Evolutionary conservation across 2,888 invertebrate genomes (phyloP).

Genomic region (Encarsia formosa): DNA sequence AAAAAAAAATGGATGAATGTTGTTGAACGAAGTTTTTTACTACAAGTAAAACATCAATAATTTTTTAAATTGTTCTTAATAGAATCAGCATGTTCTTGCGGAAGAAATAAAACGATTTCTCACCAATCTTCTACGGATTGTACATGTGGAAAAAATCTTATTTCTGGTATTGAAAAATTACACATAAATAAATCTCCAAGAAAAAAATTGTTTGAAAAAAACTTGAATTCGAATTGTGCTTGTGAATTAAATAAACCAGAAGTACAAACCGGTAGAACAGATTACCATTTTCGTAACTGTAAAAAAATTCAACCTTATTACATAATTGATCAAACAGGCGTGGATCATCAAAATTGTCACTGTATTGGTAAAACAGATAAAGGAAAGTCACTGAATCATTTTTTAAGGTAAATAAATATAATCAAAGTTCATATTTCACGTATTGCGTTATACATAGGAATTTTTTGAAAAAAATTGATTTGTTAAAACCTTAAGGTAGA

Average conservation of each 20-base stretch:
- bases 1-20: too few relatives aligned
- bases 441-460: too few relatives aligned
- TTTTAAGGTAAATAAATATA: too few relatives aligned
- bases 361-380: too few relatives aligned
- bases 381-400: too few relatives aligned
- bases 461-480: too few relatives aligned
- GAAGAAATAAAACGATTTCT: background rate
- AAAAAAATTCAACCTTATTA: slow-evolving; percentile 7
- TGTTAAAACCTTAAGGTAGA: too few relatives aligned
- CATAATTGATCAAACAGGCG: slow-evolving; percentile 5
- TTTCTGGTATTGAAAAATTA: slow-evolving; percentile 10
- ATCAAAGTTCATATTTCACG: too few relatives aligned
- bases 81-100: slow-evolving; percentile 6
- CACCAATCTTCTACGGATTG: slow-evolving; percentile 32
- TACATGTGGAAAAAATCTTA: slow-evolving; percentile 27
- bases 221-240: background rate
- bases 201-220: slow-evolving; percentile 7
- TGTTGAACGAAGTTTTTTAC: too few relatives aligned
- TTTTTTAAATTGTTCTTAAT: too few relatives aligned
- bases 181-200: slow-evolving; percentile 6
- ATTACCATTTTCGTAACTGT: slow-evolving; percentile 8
- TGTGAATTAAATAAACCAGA: slow-evolving; percentile 17
- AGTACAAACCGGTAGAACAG: background rate
- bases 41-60: too few relatives aligned
- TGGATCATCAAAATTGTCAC: slow-evolving; percentile 21